A percentile compares a stretch with the other conserved stretches of the same genome.
Evolutionary conservation across 2,113 vertebrate genomes (phyloP).

Genomic region (Nannobrachium achirus): DNA sequence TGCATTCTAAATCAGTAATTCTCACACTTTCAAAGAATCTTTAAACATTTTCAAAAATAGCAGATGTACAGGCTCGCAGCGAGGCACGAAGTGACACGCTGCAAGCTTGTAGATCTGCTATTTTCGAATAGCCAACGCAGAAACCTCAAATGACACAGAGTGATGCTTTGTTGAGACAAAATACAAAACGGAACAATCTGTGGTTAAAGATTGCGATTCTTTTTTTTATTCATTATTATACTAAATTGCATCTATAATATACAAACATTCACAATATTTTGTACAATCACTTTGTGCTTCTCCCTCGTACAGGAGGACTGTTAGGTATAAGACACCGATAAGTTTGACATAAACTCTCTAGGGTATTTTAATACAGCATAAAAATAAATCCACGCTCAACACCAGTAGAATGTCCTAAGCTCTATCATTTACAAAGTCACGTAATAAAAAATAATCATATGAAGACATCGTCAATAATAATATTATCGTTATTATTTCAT

Average conservation of each 20-base stretch:
- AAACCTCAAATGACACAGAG: no score
- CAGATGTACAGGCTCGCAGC: no score
- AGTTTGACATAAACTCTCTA: constrained; percentile 73
- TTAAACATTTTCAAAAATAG: no score
- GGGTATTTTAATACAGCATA: constrained; percentile 68
- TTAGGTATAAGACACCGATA: constrained; percentile 64
- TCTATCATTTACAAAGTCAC: constrained; percentile 78
- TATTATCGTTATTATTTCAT: constrained; percentile 56
- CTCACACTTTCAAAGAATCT: no score
- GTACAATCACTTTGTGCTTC: constrained; percentile 80
- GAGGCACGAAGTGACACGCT: no score
- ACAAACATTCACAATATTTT: constrained; percentile 82
- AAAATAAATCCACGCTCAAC: constrained; percentile 78
- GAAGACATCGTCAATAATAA: constrained; percentile 68
- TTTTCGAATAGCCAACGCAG: no score
- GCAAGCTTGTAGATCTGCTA: no score
- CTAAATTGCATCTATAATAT: constrained; percentile 81
- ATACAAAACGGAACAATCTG: neutral
- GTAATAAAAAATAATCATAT: constrained; percentile 72
- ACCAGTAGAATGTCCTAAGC: constrained; percentile 65
- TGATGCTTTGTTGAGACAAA: no score
- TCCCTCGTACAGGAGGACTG: constrained; percentile 63
- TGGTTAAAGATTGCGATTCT: constrained; percentile 67
- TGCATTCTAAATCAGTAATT: no score
- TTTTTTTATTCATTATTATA: constrained; percentile 64